Evolutionary conservation across 2,797 vertebrate species (phyloP), one percentile per base, ranked within the genome.

Genomic region (Sternotherus odoratus): DNA sequence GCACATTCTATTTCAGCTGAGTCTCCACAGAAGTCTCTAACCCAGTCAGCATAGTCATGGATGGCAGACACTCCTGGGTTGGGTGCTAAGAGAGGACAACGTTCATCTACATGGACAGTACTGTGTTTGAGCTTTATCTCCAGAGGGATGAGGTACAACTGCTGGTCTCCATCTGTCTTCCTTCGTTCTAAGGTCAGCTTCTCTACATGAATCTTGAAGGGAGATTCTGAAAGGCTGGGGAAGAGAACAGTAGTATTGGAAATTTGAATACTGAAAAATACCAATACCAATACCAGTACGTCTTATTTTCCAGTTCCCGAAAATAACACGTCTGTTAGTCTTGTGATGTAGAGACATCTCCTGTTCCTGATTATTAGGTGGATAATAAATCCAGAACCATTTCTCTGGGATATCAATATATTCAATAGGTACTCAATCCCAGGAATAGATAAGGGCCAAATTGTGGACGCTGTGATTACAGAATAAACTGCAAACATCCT

Each of bases 41-140:
- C 98, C 99, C 99, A 99, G 66, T 98, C 94, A 0, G 99, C 98
- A 16, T 99, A 99, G 80, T 99, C 98, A 1, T 99, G 99, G 94
- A 99, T 98, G 17, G 98, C 99, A 1, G 98, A 96, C 30, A 99
- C 99, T 0, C 99, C 99, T 0, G 92, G 92, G 90, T 97, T 98
- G 2, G 99, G 99, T 2, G 92, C 95, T 16, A 99, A 97, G 12
- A 98, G 97, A 3, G 99, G 99, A 93, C 99, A 99, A 1, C 36
- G 75, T 3, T 97, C 97, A 1, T 98, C 98, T 1, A 98, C 92
- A 33, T 97, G 97, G 85, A 99, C 97, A 1, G 96, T 98, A 97
- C 99, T 99, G 97, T 99, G 98, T 83, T 98, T 98, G 94, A 99
- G 98, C 87, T 99, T 98, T 82, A 99, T 99, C 96, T 99, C 98